These are phyloP conservation scores for Lutraria rhynchaena DNA, from an alignment of 1,140 invertebrate genomes.

Conservation along the genomic window DNA sequence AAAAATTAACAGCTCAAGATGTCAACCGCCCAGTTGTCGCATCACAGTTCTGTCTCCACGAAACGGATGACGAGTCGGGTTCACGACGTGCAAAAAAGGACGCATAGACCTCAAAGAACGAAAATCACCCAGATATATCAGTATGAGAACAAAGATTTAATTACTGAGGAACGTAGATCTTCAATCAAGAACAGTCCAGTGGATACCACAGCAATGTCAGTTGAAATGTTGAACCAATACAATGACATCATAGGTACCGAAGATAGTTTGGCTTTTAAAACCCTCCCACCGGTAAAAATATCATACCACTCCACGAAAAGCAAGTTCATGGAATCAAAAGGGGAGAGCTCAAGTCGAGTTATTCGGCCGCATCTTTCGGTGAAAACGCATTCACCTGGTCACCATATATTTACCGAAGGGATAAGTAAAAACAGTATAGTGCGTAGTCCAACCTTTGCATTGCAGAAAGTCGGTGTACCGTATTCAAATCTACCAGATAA, in stretches of 20 bases:
- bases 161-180: no score
- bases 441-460: constrained; percentile 31
- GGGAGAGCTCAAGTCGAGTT: constrained; percentile 13
- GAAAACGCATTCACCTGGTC: constrained; percentile 42
- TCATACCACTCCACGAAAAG: constrained; percentile 29
- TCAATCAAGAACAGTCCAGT: background rate
- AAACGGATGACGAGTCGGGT: background rate
- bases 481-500: constrained; percentile 51
- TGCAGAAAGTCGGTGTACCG: constrained; percentile 33
- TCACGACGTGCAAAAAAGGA: background rate
- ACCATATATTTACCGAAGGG: constrained; percentile 49
- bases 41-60: background rate
- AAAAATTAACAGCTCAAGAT: background rate
- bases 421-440: constrained; percentile 31
- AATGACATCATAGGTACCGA: constrained; percentile 33
- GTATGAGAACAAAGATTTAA: background rate
- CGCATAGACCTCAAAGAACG: background rate
- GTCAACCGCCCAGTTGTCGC: constrained; percentile 1
- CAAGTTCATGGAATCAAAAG: constrained; percentile 37
- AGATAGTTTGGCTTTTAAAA: constrained; percentile 29
- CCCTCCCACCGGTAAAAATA: constrained; percentile 34
- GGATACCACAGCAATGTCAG: background rate
- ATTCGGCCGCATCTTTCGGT: constrained; percentile 29
- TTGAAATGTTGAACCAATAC: constrained; percentile 32
- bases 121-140: constrained; percentile 1